These are phyloP conservation scores for Plutella xylostella DNA, from an alignment of 2,888 invertebrate genomes.

Conservation along the genomic window DNA sequence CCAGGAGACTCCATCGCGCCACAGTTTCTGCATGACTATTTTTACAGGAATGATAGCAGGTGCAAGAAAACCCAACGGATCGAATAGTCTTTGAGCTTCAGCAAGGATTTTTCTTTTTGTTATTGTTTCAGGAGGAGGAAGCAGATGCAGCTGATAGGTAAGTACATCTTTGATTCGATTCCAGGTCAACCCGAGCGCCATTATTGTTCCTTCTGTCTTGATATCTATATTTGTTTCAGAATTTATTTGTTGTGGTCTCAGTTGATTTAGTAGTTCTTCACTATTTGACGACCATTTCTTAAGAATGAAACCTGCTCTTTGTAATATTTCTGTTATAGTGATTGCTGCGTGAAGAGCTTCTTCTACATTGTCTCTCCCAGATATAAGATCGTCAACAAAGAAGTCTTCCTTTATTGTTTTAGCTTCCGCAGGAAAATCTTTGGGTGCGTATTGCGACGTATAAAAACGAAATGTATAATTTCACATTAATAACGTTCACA, in stretches of 20 bases:
- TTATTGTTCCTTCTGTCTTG: neutral
- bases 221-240: neutral
- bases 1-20: neutral
- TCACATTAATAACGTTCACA: too few species aligned
- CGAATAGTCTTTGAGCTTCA: conserved; percentile 15
- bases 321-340: neutral
- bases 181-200: neutral
- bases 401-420: neutral
- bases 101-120: conserved; percentile 16
- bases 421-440: neutral
- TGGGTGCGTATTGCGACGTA: too few species aligned
- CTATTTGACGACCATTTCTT: conserved; percentile 13
- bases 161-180: conserved; percentile 3
- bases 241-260: neutral
- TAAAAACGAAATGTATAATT: too few species aligned
- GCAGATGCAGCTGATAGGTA: neutral
- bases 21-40: conserved; percentile 12
- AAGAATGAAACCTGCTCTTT: conserved; percentile 3
- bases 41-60: conserved; percentile 15
- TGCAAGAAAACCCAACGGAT: conserved; percentile 17
- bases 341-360: neutral
- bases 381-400: conserved; percentile 4
- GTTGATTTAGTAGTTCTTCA: neutral
- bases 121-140: neutral
- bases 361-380: neutral